Conservation (phyloP, 2,888 invertebrate species). For the Callinectes sapidus region DNA sequence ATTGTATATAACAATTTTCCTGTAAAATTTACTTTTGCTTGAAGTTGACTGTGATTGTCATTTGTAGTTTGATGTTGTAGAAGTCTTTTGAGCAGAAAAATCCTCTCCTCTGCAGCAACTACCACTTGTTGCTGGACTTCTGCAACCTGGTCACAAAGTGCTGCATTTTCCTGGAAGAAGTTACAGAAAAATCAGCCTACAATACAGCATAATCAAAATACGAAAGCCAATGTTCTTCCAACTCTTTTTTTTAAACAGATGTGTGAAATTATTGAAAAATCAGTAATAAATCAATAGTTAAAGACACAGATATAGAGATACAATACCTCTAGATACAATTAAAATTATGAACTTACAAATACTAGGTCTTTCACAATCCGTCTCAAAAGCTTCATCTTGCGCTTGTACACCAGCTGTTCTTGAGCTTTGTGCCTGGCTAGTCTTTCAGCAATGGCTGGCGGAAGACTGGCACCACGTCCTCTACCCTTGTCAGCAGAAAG, state of each 20-base stretch:
- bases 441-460: slow-evolving; percentile 70
- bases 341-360: slow-evolving; percentile 74
- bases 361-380: slow-evolving; percentile 76
- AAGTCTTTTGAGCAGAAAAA: slow-evolving; percentile 86
- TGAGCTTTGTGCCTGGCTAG: slow-evolving; percentile 71
- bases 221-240: background rate
- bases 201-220: background rate
- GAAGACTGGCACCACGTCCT: slow-evolving; percentile 60
- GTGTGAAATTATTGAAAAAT: background rate
- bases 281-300: background rate
- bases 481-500: slow-evolving; percentile 45
- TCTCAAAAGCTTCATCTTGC: slow-evolving; percentile 76
- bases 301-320: no score
- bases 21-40: slow-evolving; percentile 54
- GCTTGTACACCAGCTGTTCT: slow-evolving; percentile 74
- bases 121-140: slow-evolving; percentile 88
- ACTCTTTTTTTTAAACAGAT: background rate
- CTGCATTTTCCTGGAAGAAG: slow-evolving; percentile 76
- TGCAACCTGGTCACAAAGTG: slow-evolving; percentile 90
- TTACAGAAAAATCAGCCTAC: background rate
- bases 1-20: background rate
- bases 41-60: slow-evolving; percentile 51
- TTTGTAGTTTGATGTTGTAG: slow-evolving; percentile 75
- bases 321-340: no score
- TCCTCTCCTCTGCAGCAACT: slow-evolving; percentile 88